These are phyloP conservation scores for Leptinotarsa undecemlineata DNA, from an alignment of 1,140 invertebrate species.

Conservation along the genomic window DNA sequence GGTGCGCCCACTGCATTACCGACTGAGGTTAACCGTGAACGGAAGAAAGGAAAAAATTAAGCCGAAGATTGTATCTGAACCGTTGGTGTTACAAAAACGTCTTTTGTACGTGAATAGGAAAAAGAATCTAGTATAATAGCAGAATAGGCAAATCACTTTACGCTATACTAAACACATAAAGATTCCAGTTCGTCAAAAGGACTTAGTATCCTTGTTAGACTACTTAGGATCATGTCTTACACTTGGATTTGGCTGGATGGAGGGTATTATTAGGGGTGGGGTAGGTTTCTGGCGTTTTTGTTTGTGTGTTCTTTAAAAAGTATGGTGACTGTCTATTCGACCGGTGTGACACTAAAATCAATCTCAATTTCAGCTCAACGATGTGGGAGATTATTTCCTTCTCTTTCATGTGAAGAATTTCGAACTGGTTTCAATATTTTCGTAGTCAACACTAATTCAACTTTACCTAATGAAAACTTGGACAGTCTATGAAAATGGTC, in stretches of 20 bases:
- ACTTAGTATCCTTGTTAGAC: slow-evolving; percentile 32
- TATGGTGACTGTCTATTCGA: not conserved
- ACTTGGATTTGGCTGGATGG: slow-evolving; percentile 16
- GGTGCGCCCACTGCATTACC: slow-evolving; percentile 30
- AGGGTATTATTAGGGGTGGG: slow-evolving; percentile 12
- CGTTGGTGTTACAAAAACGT: slow-evolving; percentile 31
- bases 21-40: slow-evolving; percentile 40
- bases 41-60: slow-evolving; percentile 32
- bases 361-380: no score
- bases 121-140: slow-evolving; percentile 34
- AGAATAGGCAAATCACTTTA: slow-evolving; percentile 45
- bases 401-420: not conserved
- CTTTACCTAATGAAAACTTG: no score
- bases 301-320: slow-evolving; percentile 15
- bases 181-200: slow-evolving; percentile 26
- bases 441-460: no score
- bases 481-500: no score
- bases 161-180: slow-evolving; percentile 39
- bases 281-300: not conserved
- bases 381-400: not conserved
- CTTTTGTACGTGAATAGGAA: slow-evolving; percentile 31
- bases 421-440: no score
- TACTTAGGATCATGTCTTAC: slow-evolving; percentile 28
- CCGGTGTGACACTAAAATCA: not conserved
- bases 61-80: slow-evolving; percentile 31